Evolutionary conservation across 2,888 invertebrate genomes (phyloP).

Genomic region (Danaus chrysippus): DNA sequence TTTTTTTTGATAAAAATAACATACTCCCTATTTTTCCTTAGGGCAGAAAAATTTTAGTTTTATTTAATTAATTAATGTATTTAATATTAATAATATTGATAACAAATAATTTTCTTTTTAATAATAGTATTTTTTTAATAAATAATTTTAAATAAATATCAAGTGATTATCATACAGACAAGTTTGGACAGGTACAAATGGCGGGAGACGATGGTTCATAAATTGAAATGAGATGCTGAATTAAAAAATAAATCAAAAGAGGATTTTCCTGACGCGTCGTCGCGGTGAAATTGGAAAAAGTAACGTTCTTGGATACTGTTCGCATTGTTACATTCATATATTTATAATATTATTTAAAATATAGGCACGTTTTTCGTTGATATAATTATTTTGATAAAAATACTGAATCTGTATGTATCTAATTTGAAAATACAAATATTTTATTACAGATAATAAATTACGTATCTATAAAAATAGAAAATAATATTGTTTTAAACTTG

Average conservation of each 20-base stretch:
- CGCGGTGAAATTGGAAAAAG: slow-evolving; percentile 70
- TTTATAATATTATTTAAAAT: neutral
- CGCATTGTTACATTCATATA: slow-evolving; percentile 25
- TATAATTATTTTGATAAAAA: no score
- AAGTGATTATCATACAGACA: slow-evolving; percentile 57
- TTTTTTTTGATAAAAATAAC: no score
- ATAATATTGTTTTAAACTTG: no score
- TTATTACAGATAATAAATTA: no score
- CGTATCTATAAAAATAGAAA: no score
- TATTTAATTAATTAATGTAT: no score
- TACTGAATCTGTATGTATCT: no score
- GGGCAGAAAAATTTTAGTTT: no score
- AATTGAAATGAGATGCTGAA: slow-evolving; percentile 75
- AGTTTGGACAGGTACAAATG: slow-evolving; percentile 70
- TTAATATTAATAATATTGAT: no score
- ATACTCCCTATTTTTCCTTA: no score
- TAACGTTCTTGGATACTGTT: slow-evolving; percentile 38
- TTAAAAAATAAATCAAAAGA: slow-evolving; percentile 79
- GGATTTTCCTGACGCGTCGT: slow-evolving; percentile 72
- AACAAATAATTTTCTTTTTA: neutral
- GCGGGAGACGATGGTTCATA: slow-evolving; percentile 56
- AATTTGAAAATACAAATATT: no score
- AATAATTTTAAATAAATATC: slow-evolving; percentile 28
- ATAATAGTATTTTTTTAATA: neutral
- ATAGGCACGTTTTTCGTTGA: no score